phyloP scores from a whole-genome alignment of 2,113 vertebrate genomes.

The Etia nguti region DNA sequence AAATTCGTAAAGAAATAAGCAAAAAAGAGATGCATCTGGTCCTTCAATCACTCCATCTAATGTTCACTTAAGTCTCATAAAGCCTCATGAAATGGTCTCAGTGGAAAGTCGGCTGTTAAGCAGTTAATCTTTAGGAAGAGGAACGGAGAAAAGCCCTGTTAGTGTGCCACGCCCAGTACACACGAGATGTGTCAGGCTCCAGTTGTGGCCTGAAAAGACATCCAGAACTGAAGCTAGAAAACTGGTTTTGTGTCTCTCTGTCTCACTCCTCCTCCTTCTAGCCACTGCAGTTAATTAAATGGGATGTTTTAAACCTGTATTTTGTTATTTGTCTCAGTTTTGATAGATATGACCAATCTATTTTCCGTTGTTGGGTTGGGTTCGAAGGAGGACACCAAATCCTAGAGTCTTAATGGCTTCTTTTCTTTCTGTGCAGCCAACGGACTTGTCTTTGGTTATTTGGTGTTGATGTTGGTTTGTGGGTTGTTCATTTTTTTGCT shows the following conservation, averaged over 20 bases:
- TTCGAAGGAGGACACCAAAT: not conserved
- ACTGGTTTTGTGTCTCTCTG: not conserved
- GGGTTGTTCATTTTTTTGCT: not conserved
- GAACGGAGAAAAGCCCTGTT: not conserved
- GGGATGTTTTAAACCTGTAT: not conserved
- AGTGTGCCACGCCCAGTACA: not conserved
- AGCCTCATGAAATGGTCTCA: not conserved
- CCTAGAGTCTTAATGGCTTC: not conserved
- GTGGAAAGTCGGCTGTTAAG: not conserved
- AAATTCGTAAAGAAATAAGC: not conserved
- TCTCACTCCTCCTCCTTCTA: not conserved
- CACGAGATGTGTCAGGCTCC: not conserved
- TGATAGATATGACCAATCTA: not conserved
- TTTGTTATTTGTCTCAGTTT: not conserved
- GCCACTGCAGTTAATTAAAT: not conserved
- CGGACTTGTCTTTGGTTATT: not conserved
- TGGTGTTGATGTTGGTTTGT: not conserved
- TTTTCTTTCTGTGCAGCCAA: not conserved
- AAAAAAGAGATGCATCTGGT: not conserved
- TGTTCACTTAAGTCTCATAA: accelerated
- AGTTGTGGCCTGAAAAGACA: not conserved
- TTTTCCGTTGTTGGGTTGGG: not conserved
- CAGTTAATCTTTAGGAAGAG: not conserved
- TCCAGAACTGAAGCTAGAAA: not conserved
- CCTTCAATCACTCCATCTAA: not conserved